phyloP scores from a whole-genome alignment of 2,113 vertebrate species.

The Corydoras sp. region DNA sequence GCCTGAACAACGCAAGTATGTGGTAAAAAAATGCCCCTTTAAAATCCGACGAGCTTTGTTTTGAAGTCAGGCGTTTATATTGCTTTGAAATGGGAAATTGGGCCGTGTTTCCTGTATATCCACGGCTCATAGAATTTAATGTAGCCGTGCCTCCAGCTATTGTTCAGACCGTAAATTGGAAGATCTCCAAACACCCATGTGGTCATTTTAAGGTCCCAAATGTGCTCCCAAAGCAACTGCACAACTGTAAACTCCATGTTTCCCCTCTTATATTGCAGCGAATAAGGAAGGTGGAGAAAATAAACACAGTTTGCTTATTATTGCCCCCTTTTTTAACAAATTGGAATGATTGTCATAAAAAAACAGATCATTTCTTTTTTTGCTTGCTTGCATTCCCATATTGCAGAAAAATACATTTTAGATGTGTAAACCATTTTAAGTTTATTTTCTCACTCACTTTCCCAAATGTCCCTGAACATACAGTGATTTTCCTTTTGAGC shows the following conservation, averaged over 20 bases:
- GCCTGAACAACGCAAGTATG: constrained; percentile 52
- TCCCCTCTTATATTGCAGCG: not conserved
- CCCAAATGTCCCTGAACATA: no score
- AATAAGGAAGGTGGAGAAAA: not conserved
- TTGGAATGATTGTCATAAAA: no score
- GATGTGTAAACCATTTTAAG: no score
- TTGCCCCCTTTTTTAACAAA: not conserved
- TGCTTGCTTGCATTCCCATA: no score
- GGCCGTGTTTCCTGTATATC: constrained; percentile 21
- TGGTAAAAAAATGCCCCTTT: constrained; percentile 45
- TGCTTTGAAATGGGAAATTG: constrained; percentile 20
- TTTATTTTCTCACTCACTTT: no score
- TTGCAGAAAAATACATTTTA: no score
- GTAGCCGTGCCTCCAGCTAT: constrained; percentile 20
- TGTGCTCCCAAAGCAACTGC: constrained; percentile 18
- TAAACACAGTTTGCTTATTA: constrained; percentile 3
- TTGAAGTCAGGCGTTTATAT: constrained; percentile 40
- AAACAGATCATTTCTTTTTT: no score
- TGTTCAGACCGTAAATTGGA: constrained; percentile 18
- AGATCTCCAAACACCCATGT: constrained; percentile 15
- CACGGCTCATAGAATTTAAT: constrained; percentile 25
- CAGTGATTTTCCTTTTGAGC: no score
- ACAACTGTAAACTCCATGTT: not conserved
- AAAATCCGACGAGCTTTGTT: constrained; percentile 40
- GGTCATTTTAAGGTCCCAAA: constrained; percentile 14